These are phyloP conservation scores for Tolypeutes matacus DNA, from an alignment of 2,797 vertebrate genomes.

Conservation along the genomic window DNA sequence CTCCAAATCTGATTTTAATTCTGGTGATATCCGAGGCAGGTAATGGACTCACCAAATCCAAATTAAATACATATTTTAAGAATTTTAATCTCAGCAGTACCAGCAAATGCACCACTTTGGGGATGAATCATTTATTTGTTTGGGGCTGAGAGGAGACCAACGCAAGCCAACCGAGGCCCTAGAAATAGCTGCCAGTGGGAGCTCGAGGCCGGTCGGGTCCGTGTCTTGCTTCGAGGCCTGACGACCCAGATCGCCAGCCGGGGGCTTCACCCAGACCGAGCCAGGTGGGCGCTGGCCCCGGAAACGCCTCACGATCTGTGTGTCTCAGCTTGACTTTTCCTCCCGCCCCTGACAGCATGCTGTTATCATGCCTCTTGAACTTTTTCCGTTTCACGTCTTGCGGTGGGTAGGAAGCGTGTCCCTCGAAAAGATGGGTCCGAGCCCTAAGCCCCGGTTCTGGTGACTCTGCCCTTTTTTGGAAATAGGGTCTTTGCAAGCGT, in stretches of 20 bases:
- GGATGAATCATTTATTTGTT: constrained; percentile 81
- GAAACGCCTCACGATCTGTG: background rate
- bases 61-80: constrained; percentile 83
- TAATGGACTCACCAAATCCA: constrained; percentile 74
- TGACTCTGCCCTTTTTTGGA: no score
- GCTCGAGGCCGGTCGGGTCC: background rate
- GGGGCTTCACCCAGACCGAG: background rate
- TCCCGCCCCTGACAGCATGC: background rate
- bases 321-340: background rate
- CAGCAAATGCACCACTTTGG: constrained; percentile 62
- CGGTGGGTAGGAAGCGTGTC: no score
- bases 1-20: constrained; percentile 29
- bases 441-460: no score
- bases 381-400: background rate
- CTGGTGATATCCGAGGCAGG: background rate
- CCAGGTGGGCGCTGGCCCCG: background rate
- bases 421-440: background rate
- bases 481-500: no score
- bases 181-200: constrained; percentile 55
- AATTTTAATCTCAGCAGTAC: constrained; percentile 77
- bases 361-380: background rate
- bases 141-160: background rate
- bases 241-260: fast-evolving
- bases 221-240: background rate
- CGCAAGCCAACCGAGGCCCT: background rate